phyloP scores from a whole-genome alignment of 2,888 invertebrate genomes.

The Mesorhabditis belari region DNA sequence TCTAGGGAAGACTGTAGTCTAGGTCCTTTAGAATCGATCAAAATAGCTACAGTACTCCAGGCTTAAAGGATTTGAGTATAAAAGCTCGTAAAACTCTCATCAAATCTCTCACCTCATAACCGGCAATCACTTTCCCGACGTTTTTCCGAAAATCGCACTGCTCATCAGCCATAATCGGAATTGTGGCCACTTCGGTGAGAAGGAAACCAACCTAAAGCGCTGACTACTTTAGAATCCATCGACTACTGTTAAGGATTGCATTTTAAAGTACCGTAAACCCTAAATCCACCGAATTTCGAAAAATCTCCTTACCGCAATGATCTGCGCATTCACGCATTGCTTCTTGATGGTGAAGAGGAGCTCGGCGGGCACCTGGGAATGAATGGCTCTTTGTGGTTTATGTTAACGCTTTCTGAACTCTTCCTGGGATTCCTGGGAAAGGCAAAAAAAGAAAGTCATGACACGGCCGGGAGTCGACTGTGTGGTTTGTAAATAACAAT shows the following conservation, averaged over 20 bases:
- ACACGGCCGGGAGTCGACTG: no score
- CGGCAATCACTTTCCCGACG: conserved; percentile 39
- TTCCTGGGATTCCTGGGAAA: no score
- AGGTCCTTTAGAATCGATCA: not conserved
- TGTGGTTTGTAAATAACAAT: no score
- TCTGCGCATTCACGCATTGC: conserved; percentile 41
- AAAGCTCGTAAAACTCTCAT: not conserved
- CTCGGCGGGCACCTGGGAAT: conserved; percentile 21
- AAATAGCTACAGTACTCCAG: not conserved
- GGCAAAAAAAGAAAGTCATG: no score
- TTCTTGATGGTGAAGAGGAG: conserved; percentile 36
- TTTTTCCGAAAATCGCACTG: conserved; percentile 43
- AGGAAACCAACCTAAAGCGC: conserved; percentile 43
- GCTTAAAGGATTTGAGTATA: not conserved
- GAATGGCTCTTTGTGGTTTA: no score
- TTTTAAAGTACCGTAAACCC: not conserved
- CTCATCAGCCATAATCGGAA: conserved; percentile 46
- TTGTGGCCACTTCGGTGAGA: conserved; percentile 44
- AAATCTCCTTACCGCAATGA: conserved; percentile 31
- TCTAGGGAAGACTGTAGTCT: no score
- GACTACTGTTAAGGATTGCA: not conserved
- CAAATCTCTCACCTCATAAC: conserved; percentile 38
- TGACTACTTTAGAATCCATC: not conserved
- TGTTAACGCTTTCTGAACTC: no score
- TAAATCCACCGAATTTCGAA: not conserved